Evolutionary conservation across 2,113 vertebrate genomes (phyloP), one percentile per base, ranked within the genome.

Genomic region (Oncorhynchus tshawytscha): DNA sequence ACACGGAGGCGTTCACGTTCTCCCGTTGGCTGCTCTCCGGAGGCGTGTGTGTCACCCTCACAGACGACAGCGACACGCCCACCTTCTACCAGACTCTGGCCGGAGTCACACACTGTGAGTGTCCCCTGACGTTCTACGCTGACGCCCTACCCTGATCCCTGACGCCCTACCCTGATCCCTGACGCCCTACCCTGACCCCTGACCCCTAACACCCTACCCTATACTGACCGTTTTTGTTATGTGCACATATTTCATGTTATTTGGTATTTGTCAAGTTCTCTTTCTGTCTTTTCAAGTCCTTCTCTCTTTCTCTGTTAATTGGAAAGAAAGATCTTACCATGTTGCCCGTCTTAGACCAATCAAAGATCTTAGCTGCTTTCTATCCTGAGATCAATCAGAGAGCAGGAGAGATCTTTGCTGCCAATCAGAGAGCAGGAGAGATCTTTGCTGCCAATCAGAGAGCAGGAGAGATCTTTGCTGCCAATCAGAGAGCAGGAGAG

Each of bases 21-120:
- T 98, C 98, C 81, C 93, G 98, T 74, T 99, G 98, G 98, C 94
- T 99, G 18, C 94, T 99, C 0, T 98, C 97, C 3, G 97, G 95
- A 76, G 96, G 97, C 62, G 96, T 99, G 1, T 98, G 96, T 12
- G 97, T 99, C 74, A 99, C 97, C 0, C 96, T 99, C 79, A 99
- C 98, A 0, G 97, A 99, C 75, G 97, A 99, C 82, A 99, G 97
- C 5, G 98, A 99, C 91, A 99, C 98, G 20, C 98, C 98, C 70
- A 99, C 98, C 80, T 99, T 99, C 94, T 99, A 99, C 90, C 98
- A 99, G 85, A 99, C 98, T 67, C 92, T 99, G 80, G 97, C 98
- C 77, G 98, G 98, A 73, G 98, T 99, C 92, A 99, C 98, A 16
- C 98, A 99, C 91, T 91, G 98, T 99, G 91, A 97, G 98, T 96